Conservation (phyloP, 2,113 vertebrate genomes). For the Nycticryphes semicollaris region DNA sequence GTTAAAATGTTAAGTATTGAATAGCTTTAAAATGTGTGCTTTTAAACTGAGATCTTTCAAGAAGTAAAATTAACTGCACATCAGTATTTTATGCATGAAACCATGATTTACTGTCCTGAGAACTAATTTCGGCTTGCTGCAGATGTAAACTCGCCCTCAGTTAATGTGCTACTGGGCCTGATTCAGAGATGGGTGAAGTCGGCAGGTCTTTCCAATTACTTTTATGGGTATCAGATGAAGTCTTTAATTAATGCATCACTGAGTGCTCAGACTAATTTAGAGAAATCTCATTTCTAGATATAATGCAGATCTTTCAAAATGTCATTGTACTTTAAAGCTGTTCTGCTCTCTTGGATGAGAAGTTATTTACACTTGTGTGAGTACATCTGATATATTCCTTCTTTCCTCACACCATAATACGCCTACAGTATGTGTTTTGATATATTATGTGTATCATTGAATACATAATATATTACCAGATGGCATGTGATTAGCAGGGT, state of each 20-base stretch:
- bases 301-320: constrained; percentile 57
- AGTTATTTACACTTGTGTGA: constrained; percentile 62
- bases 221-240: constrained; percentile 55
- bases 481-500: constrained; percentile 53
- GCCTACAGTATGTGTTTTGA: constrained; percentile 57
- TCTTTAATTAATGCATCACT: constrained; percentile 53
- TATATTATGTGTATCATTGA: constrained; percentile 60
- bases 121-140: constrained; percentile 22
- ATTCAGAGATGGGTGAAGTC: constrained; percentile 39
- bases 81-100: constrained; percentile 9
- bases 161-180: constrained; percentile 11
- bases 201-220: constrained; percentile 50
- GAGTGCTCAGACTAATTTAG: constrained; percentile 43
- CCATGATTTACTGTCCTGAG: constrained; percentile 6
- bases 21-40: neutral
- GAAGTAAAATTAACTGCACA: neutral
- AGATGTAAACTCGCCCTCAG: constrained; percentile 17
- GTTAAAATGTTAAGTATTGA: neutral
- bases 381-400: constrained; percentile 48
- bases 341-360: constrained; percentile 55
- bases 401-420: constrained; percentile 36
- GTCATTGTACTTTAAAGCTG: constrained; percentile 63
- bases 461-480: constrained; percentile 64
- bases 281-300: constrained; percentile 19
- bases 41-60: neutral